Evolutionary conservation across 2,113 vertebrate species (phyloP), one percentile per base, ranked within the genome.

Genomic region (Cairina moschata): DNA sequence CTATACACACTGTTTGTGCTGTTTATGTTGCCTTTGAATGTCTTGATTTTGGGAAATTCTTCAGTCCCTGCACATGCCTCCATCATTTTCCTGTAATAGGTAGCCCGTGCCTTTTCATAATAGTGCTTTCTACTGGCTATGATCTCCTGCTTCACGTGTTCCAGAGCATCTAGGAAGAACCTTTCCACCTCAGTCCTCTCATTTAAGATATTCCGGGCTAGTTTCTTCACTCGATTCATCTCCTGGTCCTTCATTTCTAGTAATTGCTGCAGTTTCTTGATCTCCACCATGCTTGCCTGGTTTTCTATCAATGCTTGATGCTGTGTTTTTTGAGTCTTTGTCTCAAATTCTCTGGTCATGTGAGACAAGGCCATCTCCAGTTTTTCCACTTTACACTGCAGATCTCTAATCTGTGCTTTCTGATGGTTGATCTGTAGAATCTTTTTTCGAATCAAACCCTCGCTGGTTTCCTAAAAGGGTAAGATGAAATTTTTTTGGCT

Each of bases 1-100:
- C 98, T 95, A 91, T 98, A 97, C 83, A 99, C 97, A 83, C 97
- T 98, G 83, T 99, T 99, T 95, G 98, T 98, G 95, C 98, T 99
- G 90, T 98, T 96, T 32, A 96, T 90, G 88, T 88, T 98, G 96
- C 98, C 98, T 88, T 96, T 97, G 95, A 99, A 99, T 48, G 98
- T 98, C 86, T 98, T 98, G 91, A 99, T 98, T 96, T 97, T 91
- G 71, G 98, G 98, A 78, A 98, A 98, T 62, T 98, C 97, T 18
- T 98, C 93, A 91, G 74, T 98, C 75, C 98, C 98, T 38, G 97
- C 94, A 83, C 86, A 97, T 40, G 40, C 40, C 40, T 72, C 75
- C 48, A 77, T 98, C 97, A 98, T 97, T 81, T 97, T 98, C 90
- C 96, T 95, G 71, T 96, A 98, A 97, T 98, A 98, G 83, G 97